Percentiles rank a stretch among this genome's conserved stretches.
Evolutionary conservation across 2,113 vertebrate genomes (phyloP).

Genomic region (Camelus bactrianus): DNA sequence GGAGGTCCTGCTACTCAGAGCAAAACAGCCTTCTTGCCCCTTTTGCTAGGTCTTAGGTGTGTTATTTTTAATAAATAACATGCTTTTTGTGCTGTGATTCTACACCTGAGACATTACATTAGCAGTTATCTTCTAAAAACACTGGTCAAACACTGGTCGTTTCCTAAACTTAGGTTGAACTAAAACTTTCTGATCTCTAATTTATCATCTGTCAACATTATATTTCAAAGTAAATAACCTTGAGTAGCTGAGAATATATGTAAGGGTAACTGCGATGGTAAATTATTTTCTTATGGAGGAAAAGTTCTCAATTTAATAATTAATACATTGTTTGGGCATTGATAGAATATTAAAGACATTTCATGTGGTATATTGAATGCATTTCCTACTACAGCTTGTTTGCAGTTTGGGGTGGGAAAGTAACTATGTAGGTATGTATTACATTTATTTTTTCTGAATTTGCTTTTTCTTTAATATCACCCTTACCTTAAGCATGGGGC

Average conservation of each 20-base stretch:
- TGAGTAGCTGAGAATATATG: not conserved
- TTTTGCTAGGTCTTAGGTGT: not conserved
- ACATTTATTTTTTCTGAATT: not conserved
- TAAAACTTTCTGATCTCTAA: not conserved
- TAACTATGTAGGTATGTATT: not conserved
- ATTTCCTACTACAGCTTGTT: slow-evolving; percentile 1
- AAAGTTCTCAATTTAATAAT: slow-evolving; percentile 18
- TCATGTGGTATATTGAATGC: not conserved
- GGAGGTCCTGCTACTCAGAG: slow-evolving; percentile 6
- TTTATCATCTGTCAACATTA: slow-evolving; percentile 22
- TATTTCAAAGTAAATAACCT: slow-evolving; percentile 17
- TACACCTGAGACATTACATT: not conserved
- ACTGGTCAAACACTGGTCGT: not conserved
- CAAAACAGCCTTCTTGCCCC: not conserved
- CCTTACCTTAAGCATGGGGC: not conserved
- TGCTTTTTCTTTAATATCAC: not conserved
- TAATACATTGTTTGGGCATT: slow-evolving; percentile 1
- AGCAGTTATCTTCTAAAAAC: not conserved
- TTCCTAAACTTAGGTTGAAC: slow-evolving; percentile 32
- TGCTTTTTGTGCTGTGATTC: not conserved
- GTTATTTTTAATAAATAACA: slow-evolving; percentile 42
- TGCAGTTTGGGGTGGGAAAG: not conserved
- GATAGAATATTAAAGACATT: not conserved
- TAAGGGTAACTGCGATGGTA: not conserved
- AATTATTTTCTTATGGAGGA: slow-evolving; percentile 5